phyloP scores from a whole-genome alignment of 2,888 invertebrate genomes.

The Sphecodes monilicornis region DNA sequence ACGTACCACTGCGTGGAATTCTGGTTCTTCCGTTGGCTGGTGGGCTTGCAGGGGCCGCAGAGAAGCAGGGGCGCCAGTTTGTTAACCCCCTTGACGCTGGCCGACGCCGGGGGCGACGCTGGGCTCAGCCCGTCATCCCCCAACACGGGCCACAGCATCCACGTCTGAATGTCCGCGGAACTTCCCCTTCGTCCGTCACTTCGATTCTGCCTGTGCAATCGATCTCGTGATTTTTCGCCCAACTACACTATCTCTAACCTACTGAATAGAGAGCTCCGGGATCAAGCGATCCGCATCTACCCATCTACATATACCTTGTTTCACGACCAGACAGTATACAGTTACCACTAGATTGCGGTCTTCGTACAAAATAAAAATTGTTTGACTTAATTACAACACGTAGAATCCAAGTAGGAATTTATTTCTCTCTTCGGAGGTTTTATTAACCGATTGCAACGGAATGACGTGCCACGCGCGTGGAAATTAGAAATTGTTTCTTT shows the following conservation, averaged over 20 bases:
- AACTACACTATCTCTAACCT: not conserved
- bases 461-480: too few species aligned
- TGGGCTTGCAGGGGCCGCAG: constrained; percentile 83
- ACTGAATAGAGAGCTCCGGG: not conserved
- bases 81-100: constrained; percentile 72
- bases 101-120: constrained; percentile 78
- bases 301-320: not conserved
- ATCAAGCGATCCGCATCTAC: not conserved
- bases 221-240: constrained; percentile 41
- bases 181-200: constrained; percentile 50
- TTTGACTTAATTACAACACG: too few species aligned
- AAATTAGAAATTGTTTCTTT: too few species aligned
- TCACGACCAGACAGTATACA: too few species aligned
- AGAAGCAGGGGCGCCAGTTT: constrained; percentile 81
- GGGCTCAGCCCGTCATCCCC: constrained; percentile 83
- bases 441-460: too few species aligned
- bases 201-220: constrained; percentile 59
- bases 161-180: constrained; percentile 72
- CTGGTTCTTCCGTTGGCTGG: constrained; percentile 79
- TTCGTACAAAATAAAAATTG: too few species aligned
- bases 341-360: too few species aligned
- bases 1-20: constrained; percentile 84
- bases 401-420: too few species aligned
- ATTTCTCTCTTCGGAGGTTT: too few species aligned
- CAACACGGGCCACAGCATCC: constrained; percentile 84